Conservation (phyloP, 2,113 vertebrate species). For the Hippocampus comes region DNA sequence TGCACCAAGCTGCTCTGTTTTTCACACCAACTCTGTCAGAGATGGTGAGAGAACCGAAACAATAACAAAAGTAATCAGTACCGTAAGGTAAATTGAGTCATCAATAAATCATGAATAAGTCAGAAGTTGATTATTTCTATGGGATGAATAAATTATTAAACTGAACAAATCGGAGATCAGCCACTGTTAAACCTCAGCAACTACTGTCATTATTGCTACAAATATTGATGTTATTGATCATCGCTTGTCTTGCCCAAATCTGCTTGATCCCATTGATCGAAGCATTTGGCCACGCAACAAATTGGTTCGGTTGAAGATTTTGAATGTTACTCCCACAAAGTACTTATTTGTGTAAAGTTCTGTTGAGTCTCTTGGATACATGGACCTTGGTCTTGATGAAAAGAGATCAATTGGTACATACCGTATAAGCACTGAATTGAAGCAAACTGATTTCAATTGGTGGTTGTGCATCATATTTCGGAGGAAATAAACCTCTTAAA, state of each 20-base stretch:
- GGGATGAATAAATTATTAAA: neutral
- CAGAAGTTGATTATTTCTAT: neutral
- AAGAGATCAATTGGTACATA: neutral
- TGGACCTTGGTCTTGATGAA: slow-evolving; percentile 6
- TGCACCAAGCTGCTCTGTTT: neutral
- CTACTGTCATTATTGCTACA: neutral
- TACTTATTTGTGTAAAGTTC: neutral
- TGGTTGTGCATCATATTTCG: neutral
- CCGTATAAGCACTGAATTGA: neutral
- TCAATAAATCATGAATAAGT: neutral
- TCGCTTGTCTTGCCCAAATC: neutral
- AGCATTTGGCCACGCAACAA: neutral
- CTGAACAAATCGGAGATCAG: neutral
- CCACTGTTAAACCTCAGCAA: neutral
- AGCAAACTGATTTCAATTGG: neutral
- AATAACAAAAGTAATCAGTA: neutral
- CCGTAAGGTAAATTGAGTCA: neutral
- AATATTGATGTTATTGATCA: neutral
- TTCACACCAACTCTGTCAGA: neutral
- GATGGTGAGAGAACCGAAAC: too few species aligned
- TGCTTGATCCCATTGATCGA: neutral
- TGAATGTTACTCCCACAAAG: neutral
- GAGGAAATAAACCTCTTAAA: slow-evolving; percentile 1
- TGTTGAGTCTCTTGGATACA: neutral
- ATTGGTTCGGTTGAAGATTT: neutral